Base-by-base conservation (phyloP, 2,797 vertebrate species). In the Anableps anableps region DNA sequence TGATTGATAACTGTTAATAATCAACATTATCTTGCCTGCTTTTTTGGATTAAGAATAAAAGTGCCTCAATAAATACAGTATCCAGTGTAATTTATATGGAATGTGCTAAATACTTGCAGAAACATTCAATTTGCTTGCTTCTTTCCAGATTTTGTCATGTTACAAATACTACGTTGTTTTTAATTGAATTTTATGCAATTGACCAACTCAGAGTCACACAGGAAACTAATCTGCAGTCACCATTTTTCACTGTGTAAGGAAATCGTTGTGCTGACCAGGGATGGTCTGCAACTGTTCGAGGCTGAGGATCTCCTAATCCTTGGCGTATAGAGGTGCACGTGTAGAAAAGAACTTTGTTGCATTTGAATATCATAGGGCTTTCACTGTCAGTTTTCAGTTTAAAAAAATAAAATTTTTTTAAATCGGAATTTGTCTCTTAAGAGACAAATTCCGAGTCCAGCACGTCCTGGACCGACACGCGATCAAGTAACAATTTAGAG, bases 61-160 rank as follows among this genome's bases (percentile, higher is more conserved):
- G 41, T 45, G 26, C 34, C 23, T 84, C 11, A 21, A 16, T 53
- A 68, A 70, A 47, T 78, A 83, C 53, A 10, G n/a, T 53, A 62
- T 74, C 43, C 58, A 83, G 72, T 76, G 34, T 74, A 41, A 58
- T 81, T 31, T 74, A 77, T 86, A 43, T 60, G 26, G 31, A 82
- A 13, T 75, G 2, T 17, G 48, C 83, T 79, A 76, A 79, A 81
- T 82, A 68, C 80, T 4, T 29, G 38, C 62, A 68, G 16, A 71
- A 45, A 13, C 17, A 45, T 71, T 45, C 1, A 43, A 0, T 13
- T 68, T 23, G 2, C 19, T 19, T 34, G 5, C 16, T 17, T 34
- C 17, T 45, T 70, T n/a, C 5, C 26, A 71, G 38, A 29, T 29
- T 58, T 10, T 58, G 26, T 58, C 55, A 58, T 5, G 26, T 58